Percentiles rank a stretch among this genome's conserved stretches.
Conservation (phyloP, 2,113 vertebrate genomes). For the Varanus komodoensis region DNA sequence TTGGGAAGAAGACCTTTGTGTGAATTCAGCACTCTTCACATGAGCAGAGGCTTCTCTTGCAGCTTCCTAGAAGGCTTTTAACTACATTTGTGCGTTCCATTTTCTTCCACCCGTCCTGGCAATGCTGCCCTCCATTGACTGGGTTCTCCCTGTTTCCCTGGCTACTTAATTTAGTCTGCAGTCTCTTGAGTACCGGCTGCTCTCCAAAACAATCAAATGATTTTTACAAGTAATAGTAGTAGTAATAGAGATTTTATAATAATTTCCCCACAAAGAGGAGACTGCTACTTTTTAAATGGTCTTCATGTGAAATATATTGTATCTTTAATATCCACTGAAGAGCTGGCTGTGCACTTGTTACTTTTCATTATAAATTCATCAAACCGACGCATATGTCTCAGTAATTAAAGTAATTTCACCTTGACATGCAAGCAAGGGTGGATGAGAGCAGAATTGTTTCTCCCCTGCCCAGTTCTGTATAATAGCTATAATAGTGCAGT, state of each 20-base stretch:
- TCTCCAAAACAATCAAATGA: conserved; percentile 34
- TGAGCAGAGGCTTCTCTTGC: no score
- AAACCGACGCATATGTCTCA: conserved; percentile 70
- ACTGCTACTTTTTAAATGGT: conserved; percentile 63
- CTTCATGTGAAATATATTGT: conserved; percentile 53
- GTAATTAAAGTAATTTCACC: conserved; percentile 66
- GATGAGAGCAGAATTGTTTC: neutral
- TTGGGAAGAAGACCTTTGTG: neutral
- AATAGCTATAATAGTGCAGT: conserved; percentile 35
- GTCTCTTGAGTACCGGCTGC: neutral
- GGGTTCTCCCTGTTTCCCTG: neutral
- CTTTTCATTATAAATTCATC: conserved; percentile 57
- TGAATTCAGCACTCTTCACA: no score
- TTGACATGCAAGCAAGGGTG: conserved; percentile 31
- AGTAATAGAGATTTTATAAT: conserved; percentile 33
- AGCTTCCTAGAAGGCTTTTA: no score
- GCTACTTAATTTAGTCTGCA: neutral
- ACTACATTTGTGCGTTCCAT: neutral
- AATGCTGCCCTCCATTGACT: neutral
- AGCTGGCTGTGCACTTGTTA: conserved; percentile 39
- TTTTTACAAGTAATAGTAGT: conserved; percentile 2
- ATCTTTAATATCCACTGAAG: conserved; percentile 64
- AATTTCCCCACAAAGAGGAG: conserved; percentile 60
- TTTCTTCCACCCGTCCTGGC: neutral
- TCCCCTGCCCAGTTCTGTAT: conserved; percentile 6